Evolutionary conservation across 2,113 vertebrate genomes (phyloP), one percentile per base, ranked within the genome.

Genomic region (Gallinago paraguaiae): DNA sequence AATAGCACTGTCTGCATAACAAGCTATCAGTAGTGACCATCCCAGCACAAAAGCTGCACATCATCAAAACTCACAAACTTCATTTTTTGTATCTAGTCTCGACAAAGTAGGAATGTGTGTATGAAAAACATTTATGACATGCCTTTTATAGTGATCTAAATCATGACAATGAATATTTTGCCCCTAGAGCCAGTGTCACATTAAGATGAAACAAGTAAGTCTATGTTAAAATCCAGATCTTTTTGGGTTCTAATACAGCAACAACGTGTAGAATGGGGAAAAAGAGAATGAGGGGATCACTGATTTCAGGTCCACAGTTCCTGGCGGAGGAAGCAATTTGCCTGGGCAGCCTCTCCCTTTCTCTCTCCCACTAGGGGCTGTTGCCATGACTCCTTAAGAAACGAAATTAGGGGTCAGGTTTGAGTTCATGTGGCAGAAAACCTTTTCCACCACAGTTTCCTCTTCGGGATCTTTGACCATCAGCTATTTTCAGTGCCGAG

Each of bases 331-430:
- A 95, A 87, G 41, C 82, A 79, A 83, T 92, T 61, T 91, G 65
- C 68, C 76, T 14, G 8, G 82, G 76, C 64, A 65, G 92, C 48
- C 64, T 82, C 37, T 87, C 78, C 37, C 54, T 46, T 69, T 46
- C 78, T 67, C 19, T 81, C 84, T 72, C 71, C 67, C 54, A 48
- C 79, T 46, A 77, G 68, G 2, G 79, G 59, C 94, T 90, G 95
- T 96, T 96, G 93, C 96, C 93, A 96, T 96, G 95, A 93, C 95
- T 33, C 86, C 91, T 85, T 77, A 37, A 50, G 93, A 92, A 95
- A 87, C 2, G 35, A 93, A 92, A 93, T 90, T 7, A 93, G 79
- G 50, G 95, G 95, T 96, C 95, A 96, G 87, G 87, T 92, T 94
- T 82, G 92, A 97, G 94, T 93, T 96, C 95, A 95, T 71, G 65